These are phyloP conservation scores for Cephus pygmeus DNA, from an alignment of 2,888 invertebrate species.

Conservation along the genomic window DNA sequence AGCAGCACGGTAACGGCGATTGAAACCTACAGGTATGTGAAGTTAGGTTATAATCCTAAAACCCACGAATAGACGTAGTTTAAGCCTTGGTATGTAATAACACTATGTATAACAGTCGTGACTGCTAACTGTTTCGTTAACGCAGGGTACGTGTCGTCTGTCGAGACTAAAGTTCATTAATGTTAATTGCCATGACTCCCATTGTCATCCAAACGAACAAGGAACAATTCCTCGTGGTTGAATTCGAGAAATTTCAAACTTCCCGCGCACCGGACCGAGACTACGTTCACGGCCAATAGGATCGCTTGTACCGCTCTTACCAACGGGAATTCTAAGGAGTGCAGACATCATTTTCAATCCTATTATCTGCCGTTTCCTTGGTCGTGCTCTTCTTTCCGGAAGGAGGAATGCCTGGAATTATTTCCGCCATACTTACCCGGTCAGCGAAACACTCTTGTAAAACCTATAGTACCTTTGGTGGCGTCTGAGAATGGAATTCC, in stretches of 20 bases:
- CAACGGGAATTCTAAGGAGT: not conserved
- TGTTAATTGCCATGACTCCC: not conserved
- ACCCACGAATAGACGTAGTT: not conserved
- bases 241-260: not conserved
- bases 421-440: slow-evolving; percentile 1
- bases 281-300: not conserved
- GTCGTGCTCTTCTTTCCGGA: not conserved
- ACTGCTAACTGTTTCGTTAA: not conserved
- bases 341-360: not conserved
- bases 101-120: not conserved
- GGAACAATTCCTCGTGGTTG: not conserved
- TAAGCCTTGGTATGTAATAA: not conserved
- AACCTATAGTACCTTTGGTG: not conserved
- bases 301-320: not conserved
- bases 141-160: not conserved
- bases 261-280: not conserved
- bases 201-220: not conserved
- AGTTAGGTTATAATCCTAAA: not conserved
- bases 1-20: not conserved
- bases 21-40: not conserved
- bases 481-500: not conserved
- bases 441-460: not conserved
- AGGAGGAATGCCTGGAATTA: not conserved
- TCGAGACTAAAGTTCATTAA: not conserved
- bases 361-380: not conserved